Base-by-base conservation (phyloP, 2,113 vertebrate species). In the Gambusia affinis region DNA sequence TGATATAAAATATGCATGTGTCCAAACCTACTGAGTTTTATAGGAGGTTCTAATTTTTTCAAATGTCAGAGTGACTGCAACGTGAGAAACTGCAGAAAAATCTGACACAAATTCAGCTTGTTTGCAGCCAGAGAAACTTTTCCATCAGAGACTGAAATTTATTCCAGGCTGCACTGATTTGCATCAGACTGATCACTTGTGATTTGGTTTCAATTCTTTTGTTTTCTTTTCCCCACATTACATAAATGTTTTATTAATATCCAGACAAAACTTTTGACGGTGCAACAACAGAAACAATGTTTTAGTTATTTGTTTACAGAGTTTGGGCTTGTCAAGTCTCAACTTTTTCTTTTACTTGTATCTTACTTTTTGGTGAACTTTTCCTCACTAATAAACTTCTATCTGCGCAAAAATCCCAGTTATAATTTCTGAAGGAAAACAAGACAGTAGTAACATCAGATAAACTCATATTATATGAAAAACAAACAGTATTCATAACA, bases 191-290 rank as follows among this genome's bases (percentile, higher is more conserved):
- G 51, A 57, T 57, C 5, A 57, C 22, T 57, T 57, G 51, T 57
- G 51, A 57, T n/a, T 47, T 19, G 17, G 44, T 47, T 57, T 57
- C 22, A 24, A 17, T 57, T 57, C 51, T 57, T 8, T 57, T 57
- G 22, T 57, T 57, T 57, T 57, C 24, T 19, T 57, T 24, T 54
- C 11, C 51, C 22, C 51, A 57, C 22, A n/a, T 24, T 57, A 57
- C 51, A 57, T 47, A n/a, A 57, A 57, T 57, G 51, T 57, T 57
- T 57, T 57, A 57, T 57, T 57, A 24, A n/a, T 57, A 57, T 57
- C 22, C 10, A n/a, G 24, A 57, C 51, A 57, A 24, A 10, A 57
- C 22, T 24, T 57, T 57, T 57, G 22, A 57, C 24, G 10, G 51
- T 57, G 24, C 51, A 57, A 57, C 24, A n/a, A 57, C 22, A 57